phyloP scores from a whole-genome alignment of 2,888 invertebrate genomes.

The Iphiclides podalirius region DNA sequence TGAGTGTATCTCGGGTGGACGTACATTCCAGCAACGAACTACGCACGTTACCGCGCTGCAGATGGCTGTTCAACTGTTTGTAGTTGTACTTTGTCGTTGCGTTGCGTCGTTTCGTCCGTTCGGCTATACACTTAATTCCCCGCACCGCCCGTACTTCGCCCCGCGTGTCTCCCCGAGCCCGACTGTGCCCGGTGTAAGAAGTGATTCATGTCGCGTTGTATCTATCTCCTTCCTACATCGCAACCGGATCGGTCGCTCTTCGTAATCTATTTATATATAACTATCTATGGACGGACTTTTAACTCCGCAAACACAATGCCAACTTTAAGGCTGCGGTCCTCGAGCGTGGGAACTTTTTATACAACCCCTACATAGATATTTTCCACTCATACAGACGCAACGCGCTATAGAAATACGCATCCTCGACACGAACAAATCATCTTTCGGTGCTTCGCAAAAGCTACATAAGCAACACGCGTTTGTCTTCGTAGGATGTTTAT shows the following conservation, averaged over 20 bases:
- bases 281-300: constrained; percentile 65
- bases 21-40: constrained; percentile 45
- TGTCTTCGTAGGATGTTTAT: no score
- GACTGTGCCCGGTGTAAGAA: constrained; percentile 69
- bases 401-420: no score
- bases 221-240: constrained; percentile 79
- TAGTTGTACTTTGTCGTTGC: constrained; percentile 67
- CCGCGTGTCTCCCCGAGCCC: constrained; percentile 49
- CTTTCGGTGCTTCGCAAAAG: no score
- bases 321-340: constrained; percentile 33
- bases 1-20: constrained; percentile 42
- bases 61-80: constrained; percentile 73
- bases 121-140: constrained; percentile 41
- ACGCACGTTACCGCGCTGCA: constrained; percentile 63
- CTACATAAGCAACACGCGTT: no score
- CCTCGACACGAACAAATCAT: no score
- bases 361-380: no score
- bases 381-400: no score
- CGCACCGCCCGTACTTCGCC: constrained; percentile 52
- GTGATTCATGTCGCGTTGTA: constrained; percentile 80
- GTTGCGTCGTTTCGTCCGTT: constrained; percentile 63
- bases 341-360: no score
- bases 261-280: constrained; percentile 78
- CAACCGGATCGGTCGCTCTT: constrained; percentile 79
- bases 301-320: constrained; percentile 53